These are phyloP conservation scores for Hypothenemus hampei DNA, from an alignment of 1,140 invertebrate genomes.

Conservation along the genomic window DNA sequence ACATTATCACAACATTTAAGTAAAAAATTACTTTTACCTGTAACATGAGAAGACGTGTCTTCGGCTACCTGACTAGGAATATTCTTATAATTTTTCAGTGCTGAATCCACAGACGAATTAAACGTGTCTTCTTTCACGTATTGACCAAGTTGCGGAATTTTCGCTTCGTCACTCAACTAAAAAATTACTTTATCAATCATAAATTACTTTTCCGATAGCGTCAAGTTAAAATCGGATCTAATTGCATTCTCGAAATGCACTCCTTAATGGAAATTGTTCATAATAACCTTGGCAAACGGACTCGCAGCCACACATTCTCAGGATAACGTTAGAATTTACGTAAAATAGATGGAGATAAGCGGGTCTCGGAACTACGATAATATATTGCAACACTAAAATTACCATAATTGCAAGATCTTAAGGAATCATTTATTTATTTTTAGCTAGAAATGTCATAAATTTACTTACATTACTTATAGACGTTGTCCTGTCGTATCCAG, in stretches of 20 bases:
- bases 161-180: neutral
- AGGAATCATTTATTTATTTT: no score
- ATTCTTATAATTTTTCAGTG: slow-evolving; percentile 23
- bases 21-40: slow-evolving; percentile 28
- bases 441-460: neutral
- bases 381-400: slow-evolving; percentile 30
- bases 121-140: slow-evolving; percentile 27
- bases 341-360: slow-evolving; percentile 29
- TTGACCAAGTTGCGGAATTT: no score
- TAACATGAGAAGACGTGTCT: slow-evolving; percentile 25
- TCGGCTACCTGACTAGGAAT: slow-evolving; percentile 30
- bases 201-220: no score
- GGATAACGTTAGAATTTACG: slow-evolving; percentile 31
- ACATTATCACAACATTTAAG: no score
- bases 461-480: slow-evolving; percentile 36
- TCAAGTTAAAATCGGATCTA: neutral
- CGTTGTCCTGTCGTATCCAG: slow-evolving; percentile 47
- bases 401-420: slow-evolving; percentile 6
- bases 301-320: slow-evolving; percentile 5
- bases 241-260: slow-evolving; percentile 1
- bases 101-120: slow-evolving; percentile 27
- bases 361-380: slow-evolving; percentile 23
- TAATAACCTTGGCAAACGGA: slow-evolving; percentile 5
- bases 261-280: slow-evolving; percentile 17
- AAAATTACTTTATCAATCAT: no score